A percentile compares a stretch with the other conserved stretches of the same genome.
Conservation (phyloP, 64 coral and sea anemone genomes). For the Cladopsammia gracilis region DNA sequence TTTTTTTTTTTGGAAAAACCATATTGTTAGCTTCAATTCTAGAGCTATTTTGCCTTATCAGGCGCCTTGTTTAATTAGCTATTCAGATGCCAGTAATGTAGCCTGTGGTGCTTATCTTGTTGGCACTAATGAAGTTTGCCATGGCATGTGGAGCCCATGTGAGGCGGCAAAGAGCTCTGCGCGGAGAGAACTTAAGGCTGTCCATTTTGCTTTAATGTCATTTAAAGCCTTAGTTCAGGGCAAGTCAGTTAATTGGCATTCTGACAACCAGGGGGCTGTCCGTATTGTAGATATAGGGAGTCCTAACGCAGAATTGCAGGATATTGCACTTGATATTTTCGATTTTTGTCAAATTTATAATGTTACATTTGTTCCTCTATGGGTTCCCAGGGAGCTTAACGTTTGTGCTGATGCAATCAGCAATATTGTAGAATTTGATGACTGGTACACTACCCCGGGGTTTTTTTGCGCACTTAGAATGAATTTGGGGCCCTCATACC, state of each 20-base stretch:
- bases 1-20: constrained; percentile 57
- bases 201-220: background rate
- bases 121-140: too few species aligned
- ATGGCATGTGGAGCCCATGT: background rate
- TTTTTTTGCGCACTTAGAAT: background rate
- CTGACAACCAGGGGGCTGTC: constrained; percentile 34
- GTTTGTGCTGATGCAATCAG: constrained; percentile 27
- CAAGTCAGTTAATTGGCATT: background rate
- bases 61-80: too few species aligned
- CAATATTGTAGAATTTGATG: constrained; percentile 6
- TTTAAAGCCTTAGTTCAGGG: background rate
- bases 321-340: too few species aligned
- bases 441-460: background rate
- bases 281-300: too few species aligned
- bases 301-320: too few species aligned
- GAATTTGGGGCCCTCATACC: background rate
- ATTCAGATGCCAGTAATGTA: background rate
- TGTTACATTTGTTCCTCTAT: background rate
- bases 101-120: too few species aligned
- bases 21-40: constrained; percentile 30
- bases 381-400: constrained; percentile 45
- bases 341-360: too few species aligned
- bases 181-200: constrained; percentile 17
- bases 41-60: too few species aligned
- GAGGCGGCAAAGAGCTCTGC: too few species aligned